Evolutionary conservation across 2,113 vertebrate genomes (phyloP).

Genomic region (Megaleporinus macrocephalus): DNA sequence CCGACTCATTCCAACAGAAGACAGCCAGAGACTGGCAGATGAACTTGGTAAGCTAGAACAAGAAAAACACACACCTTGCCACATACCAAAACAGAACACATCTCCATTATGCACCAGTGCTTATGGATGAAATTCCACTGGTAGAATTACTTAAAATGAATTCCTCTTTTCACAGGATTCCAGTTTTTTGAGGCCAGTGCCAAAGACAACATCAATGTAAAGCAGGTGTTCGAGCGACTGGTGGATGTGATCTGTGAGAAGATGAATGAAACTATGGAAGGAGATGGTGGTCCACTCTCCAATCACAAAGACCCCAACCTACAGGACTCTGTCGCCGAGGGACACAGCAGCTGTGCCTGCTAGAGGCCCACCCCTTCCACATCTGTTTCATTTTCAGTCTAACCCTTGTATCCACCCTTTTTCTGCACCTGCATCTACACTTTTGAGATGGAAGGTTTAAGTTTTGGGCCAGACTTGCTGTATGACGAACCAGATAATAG

Average conservation of each 20-base stretch:
- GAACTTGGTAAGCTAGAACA: conserved; percentile 76
- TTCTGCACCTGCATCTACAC: background rate
- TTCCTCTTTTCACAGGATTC: conserved; percentile 75
- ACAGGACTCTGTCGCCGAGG: conserved; percentile 71
- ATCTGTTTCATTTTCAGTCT: background rate
- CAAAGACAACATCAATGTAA: conserved; percentile 91
- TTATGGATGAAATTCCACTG: background rate
- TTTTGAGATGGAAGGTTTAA: background rate
- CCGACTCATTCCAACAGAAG: conserved; percentile 80
- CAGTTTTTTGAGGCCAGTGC: conserved; percentile 93
- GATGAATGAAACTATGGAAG: conserved; percentile 88
- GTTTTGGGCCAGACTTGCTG: background rate
- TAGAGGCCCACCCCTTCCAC: conserved; percentile 54
- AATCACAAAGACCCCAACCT: conserved; percentile 74
- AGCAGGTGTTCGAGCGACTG: conserved; percentile 89
- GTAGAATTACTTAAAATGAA: background rate
- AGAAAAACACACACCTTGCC: background rate
- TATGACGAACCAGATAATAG: background rate
- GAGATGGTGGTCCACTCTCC: conserved; percentile 64
- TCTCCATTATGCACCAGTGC: background rate
- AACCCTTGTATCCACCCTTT: background rate
- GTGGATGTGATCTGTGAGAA: conserved; percentile 92
- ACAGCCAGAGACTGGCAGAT: conserved; percentile 79
- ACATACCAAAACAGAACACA: too few relatives aligned
- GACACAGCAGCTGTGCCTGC: conserved; percentile 80